Conservation (phyloP, 1,140 invertebrate genomes). For the Acromyrmex charruanus region DNA sequence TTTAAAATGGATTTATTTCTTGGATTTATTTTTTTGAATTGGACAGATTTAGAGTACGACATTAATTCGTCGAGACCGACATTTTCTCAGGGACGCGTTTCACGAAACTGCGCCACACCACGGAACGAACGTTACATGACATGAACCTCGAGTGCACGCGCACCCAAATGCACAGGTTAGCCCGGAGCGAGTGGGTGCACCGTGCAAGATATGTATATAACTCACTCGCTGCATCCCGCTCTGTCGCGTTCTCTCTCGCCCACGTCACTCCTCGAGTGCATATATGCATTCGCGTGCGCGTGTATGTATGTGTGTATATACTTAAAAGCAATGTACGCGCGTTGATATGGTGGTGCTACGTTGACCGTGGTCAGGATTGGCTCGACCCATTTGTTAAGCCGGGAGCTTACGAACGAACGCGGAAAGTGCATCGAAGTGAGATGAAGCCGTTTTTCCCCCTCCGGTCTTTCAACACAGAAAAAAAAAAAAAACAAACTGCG, state of each 20-base stretch:
- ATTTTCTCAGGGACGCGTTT: conserved; percentile 3
- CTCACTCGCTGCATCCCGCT: conserved; percentile 22
- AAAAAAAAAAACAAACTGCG: neutral
- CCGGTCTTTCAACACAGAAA: neutral
- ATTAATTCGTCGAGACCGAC: neutral
- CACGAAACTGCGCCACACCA: conserved; percentile 23
- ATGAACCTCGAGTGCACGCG: conserved; percentile 51
- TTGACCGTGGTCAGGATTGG: conserved; percentile 77
- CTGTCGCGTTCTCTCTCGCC: neutral
- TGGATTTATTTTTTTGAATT: too few relatives aligned
- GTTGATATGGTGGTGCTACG: conserved; percentile 55
- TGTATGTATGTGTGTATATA: neutral
- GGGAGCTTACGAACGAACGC: conserved; percentile 41
- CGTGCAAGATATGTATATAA: conserved; percentile 37
- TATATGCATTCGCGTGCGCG: neutral
- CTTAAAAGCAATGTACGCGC: conserved; percentile 56
- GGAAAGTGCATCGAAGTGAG: conserved; percentile 23
- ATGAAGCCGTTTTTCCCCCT: neutral
- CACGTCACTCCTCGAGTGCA: conserved; percentile 6
- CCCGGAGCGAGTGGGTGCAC: conserved; percentile 55
- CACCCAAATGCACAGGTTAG: conserved; percentile 65
- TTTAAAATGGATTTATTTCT: neutral
- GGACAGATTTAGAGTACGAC: too few relatives aligned
- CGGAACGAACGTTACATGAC: neutral
- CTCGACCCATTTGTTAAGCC: conserved; percentile 71